Evolutionary conservation across 2,797 vertebrate species (phyloP), one percentile per base, ranked within the genome.

Genomic region (Stomatorhinus walkeri): DNA sequence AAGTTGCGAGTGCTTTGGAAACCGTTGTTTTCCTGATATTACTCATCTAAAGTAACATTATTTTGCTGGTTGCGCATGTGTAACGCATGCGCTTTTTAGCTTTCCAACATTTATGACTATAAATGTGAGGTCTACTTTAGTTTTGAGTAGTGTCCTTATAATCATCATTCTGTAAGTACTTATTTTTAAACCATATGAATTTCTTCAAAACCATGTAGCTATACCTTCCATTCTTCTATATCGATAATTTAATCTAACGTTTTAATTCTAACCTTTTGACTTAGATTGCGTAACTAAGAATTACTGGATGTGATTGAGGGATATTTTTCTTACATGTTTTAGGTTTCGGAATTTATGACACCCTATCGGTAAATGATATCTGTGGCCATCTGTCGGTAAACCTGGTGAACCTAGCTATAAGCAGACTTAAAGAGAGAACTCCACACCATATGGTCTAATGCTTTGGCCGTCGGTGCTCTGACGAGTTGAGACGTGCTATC

Each of bases 81-180:
- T 43, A 43, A 40, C 40, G 40, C 72, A 40, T 40, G 72, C 72
- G 40, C 72, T 43, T 79, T 79, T 79, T 79, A 43, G 6, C 16
- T 79, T 79, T 79, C 32, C 32, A 40, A 40, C 36, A 40, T 40
- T 40, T n/a, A 40, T 79, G 72, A 19, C 40, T 72, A 1, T 72
- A 36, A 36, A 36, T 72, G 24, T 72, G 28, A 4, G 68, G 12
- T 43, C 36, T 79, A 19, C 72, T n/a, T 79, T 43, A 43, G 72
- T 79, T 40, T 19, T 43, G 14, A 19, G 36, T 79, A 79, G 36
- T 40, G 36, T 79, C 36, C 36, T n/a, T 79, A n/a, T 79, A 43
- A n/a, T 40, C 72, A 79, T 79, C 72, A n/a, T n/a, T 79, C 72
- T 79, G 72, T 79, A 79, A 79, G 72, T 79, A 79, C 64, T 72